Evolutionary conservation across 2,888 invertebrate genomes (phyloP).

Genomic region (Cerceris ruficornis): DNA sequence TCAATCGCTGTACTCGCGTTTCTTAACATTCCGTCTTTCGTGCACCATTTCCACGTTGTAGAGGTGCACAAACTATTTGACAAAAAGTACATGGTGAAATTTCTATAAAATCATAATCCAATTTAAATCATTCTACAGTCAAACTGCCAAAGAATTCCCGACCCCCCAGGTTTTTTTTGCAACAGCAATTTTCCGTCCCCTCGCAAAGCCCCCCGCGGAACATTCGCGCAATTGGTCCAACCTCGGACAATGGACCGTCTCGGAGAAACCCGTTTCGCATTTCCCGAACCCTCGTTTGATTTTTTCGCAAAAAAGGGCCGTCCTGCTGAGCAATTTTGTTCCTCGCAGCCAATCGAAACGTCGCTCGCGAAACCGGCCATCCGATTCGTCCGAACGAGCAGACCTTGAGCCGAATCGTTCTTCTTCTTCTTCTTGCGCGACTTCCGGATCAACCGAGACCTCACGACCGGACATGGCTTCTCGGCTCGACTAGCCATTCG

Average conservation of each 20-base stretch:
- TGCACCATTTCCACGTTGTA: no score
- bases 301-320: slow-evolving; percentile 48
- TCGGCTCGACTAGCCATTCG: slow-evolving; percentile 40
- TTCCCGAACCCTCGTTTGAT: slow-evolving; percentile 15
- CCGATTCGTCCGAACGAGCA: slow-evolving; percentile 33
- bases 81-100: no score
- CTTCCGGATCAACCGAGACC: slow-evolving; percentile 47
- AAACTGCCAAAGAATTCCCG: slow-evolving; percentile 38
- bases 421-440: slow-evolving; percentile 54
- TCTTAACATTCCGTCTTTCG: no score
- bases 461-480: slow-evolving; percentile 64
- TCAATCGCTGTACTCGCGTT: no score
- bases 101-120: not conserved
- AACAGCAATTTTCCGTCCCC: slow-evolving; percentile 34
- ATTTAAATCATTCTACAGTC: not conserved
- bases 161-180: slow-evolving; percentile 52
- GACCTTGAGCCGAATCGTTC: slow-evolving; percentile 38
- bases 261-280: slow-evolving; percentile 40
- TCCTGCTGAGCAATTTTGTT: slow-evolving; percentile 74
- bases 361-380: slow-evolving; percentile 26
- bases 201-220: slow-evolving; percentile 52
- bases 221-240: slow-evolving; percentile 67
- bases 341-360: slow-evolving; percentile 66
- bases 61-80: no score
- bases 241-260: slow-evolving; percentile 56